Evolutionary conservation across 2,113 vertebrate genomes (phyloP).

Genomic region (Callospermophilus lateralis): DNA sequence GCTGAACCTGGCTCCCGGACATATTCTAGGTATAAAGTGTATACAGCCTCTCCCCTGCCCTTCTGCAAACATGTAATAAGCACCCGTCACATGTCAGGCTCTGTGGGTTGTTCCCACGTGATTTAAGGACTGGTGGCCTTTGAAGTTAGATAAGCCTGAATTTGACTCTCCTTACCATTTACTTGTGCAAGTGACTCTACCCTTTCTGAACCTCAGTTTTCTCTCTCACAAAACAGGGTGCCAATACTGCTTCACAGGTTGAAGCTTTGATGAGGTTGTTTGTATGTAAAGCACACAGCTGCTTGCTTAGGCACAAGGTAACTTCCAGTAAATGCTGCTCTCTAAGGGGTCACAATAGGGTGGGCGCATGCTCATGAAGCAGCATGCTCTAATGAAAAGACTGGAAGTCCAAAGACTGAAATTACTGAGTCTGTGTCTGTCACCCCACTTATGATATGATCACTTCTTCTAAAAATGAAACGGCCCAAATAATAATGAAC

Average conservation of each 20-base stretch:
- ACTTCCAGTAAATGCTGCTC: not conserved
- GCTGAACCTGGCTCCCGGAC: slow-evolving; percentile 7
- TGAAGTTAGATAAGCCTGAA: slow-evolving; percentile 51
- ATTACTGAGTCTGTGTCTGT: not conserved
- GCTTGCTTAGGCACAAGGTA: slow-evolving; percentile 17
- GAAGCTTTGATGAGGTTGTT: not conserved
- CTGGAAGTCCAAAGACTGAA: not conserved
- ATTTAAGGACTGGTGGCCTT: slow-evolving; percentile 55
- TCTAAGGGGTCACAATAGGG: not conserved
- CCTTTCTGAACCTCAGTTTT: slow-evolving; percentile 49
- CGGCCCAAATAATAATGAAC: not conserved
- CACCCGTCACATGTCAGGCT: not conserved
- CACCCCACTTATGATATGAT: not conserved
- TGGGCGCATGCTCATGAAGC: not conserved
- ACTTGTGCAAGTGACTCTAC: not conserved
- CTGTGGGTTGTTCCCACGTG: not conserved
- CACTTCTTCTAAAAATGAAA: slow-evolving; percentile 28
- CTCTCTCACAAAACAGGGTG: not conserved
- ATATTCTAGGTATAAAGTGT: not conserved
- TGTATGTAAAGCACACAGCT: not conserved
- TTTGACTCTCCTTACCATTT: slow-evolving; percentile 20
- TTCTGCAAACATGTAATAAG: slow-evolving; percentile 23
- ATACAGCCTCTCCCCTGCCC: not conserved
- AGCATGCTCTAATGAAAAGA: not conserved
- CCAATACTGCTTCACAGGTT: not conserved